These are phyloP conservation scores for Bos indicus DNA, from an alignment of 2,113 vertebrate species.

Conservation along the genomic window DNA sequence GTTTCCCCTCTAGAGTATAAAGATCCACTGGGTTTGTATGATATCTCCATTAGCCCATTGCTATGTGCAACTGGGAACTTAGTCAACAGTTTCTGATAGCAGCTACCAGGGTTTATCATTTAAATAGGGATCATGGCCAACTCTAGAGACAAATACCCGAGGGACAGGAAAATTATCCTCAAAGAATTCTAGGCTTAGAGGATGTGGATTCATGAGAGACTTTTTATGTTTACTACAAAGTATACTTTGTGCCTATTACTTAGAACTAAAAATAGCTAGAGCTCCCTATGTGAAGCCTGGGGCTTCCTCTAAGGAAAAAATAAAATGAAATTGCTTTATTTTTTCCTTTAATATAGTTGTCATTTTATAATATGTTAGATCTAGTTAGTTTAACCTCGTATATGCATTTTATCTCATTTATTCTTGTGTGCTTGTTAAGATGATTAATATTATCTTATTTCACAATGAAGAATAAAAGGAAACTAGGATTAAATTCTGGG, in stretches of 20 bases:
- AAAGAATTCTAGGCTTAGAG: not conserved
- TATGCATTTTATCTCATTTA: conserved; percentile 40
- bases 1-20: not conserved
- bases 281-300: not conserved
- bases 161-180: not conserved
- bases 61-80: not conserved
- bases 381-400: conserved; percentile 23
- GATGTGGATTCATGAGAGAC: not conserved
- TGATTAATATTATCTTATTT: conserved; percentile 45
- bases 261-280: conserved; percentile 4
- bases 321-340: conserved; percentile 27
- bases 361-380: conserved; percentile 34
- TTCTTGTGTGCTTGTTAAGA: conserved; percentile 19
- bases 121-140: not conserved
- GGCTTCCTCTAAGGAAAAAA: conserved; percentile 25
- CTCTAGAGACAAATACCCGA: not conserved
- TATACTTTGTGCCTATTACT: not conserved
- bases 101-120: not conserved
- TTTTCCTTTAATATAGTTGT: conserved; percentile 48
- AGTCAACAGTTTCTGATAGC: not conserved
- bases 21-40: not conserved
- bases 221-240: not conserved
- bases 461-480: conserved; percentile 20
- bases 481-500: not conserved
- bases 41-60: not conserved